Evolutionary conservation across 2,113 vertebrate genomes (phyloP).

Genomic region (Prinia subflava): DNA sequence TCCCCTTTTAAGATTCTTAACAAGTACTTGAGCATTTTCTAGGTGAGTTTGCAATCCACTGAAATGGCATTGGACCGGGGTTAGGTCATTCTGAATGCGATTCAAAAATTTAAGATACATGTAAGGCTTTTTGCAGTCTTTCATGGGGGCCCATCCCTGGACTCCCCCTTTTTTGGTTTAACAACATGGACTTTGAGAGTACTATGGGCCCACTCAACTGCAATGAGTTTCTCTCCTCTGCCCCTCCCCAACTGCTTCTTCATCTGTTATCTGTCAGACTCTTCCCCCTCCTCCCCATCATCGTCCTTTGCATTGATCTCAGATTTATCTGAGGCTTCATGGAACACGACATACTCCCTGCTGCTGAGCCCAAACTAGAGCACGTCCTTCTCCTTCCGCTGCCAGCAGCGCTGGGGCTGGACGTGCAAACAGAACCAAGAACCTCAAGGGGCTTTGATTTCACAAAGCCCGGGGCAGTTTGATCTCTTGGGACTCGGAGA

Average conservation of each 20-base stretch:
- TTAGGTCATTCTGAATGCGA: neutral
- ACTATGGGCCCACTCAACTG: neutral
- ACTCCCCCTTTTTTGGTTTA: neutral
- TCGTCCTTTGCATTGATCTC: constrained; percentile 84
- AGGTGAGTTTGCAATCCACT: neutral
- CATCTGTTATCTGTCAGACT: constrained; percentile 70
- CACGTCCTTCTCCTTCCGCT: constrained; percentile 95
- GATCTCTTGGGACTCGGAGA: too few relatives aligned
- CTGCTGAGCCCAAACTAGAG: constrained; percentile 97
- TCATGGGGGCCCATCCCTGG: neutral
- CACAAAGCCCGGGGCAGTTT: too few relatives aligned
- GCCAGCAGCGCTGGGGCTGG: constrained; percentile 89
- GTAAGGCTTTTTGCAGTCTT: neutral
- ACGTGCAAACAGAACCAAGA: constrained; percentile 67
- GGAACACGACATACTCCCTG: constrained; percentile 92
- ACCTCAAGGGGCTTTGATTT: too few relatives aligned
- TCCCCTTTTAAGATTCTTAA: neutral
- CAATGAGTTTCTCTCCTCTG: neutral
- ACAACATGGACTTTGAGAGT: neutral
- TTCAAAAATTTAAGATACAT: neutral
- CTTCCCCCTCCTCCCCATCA: constrained; percentile 76
- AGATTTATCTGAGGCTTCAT: constrained; percentile 89
- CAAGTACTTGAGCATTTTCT: neutral
- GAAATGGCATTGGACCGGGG: neutral
- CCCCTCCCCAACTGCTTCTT: neutral